A percentile compares a stretch with the other conserved stretches of the same genome.
Conservation (phyloP, 2,888 invertebrate species). For the Taenaris catops region DNA sequence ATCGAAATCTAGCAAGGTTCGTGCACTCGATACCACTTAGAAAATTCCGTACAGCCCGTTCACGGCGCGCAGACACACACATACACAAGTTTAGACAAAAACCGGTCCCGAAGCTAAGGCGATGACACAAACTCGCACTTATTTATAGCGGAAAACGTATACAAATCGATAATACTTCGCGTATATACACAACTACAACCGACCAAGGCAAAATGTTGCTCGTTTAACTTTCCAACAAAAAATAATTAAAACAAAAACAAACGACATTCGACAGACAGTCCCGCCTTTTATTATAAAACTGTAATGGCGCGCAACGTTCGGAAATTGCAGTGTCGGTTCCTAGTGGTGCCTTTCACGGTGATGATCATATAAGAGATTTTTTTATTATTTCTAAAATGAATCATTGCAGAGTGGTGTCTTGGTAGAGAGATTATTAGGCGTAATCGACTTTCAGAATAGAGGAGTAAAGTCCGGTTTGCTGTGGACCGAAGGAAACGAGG, state of each 20-base stretch:
- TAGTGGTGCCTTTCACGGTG: slow-evolving; percentile 18
- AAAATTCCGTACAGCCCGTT: slow-evolving; percentile 34
- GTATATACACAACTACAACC: slow-evolving; percentile 39
- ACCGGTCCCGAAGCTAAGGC: slow-evolving; percentile 57
- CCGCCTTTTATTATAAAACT: slow-evolving; percentile 40
- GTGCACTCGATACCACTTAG: slow-evolving; percentile 29
- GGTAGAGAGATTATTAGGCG: slow-evolving; percentile 44
- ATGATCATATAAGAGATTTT: slow-evolving; percentile 38
- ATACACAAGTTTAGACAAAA: slow-evolving; percentile 56
- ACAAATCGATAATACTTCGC: slow-evolving; percentile 67
- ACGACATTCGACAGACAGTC: slow-evolving; percentile 27
- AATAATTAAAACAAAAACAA: slow-evolving; percentile 23
- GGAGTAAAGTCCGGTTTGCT: slow-evolving; percentile 66
- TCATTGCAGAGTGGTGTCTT: slow-evolving; percentile 60
- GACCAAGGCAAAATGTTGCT: slow-evolving; percentile 36
- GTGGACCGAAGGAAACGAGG: slow-evolving; percentile 55
- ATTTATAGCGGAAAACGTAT: slow-evolving; percentile 72
- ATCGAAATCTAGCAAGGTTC: slow-evolving; percentile 30
- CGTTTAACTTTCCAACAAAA: slow-evolving; percentile 34
- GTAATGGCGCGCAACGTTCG: slow-evolving; percentile 31
- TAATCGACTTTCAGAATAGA: slow-evolving; percentile 56
- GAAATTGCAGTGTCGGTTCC: slow-evolving; percentile 16
- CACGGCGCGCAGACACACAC: too few relatives aligned
- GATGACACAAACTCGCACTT: slow-evolving; percentile 71
- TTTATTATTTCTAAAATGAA: slow-evolving; percentile 68